A percentile compares a stretch with the other conserved stretches of the same genome.
Conservation (phyloP, 2,797 vertebrate genomes). For the Sorex maritimensis region DNA sequence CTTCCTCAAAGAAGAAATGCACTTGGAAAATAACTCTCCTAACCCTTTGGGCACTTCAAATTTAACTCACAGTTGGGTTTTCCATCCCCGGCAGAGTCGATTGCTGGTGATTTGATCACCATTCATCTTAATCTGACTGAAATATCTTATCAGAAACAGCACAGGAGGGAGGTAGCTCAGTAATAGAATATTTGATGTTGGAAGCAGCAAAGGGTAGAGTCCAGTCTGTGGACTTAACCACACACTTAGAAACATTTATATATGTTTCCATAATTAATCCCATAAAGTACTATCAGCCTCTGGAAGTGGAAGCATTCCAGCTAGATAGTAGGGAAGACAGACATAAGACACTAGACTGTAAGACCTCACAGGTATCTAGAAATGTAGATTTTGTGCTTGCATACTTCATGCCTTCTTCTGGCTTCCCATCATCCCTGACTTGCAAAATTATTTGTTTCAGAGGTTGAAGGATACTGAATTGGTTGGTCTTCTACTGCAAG, state of each 20-base stretch:
- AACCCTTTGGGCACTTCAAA: not conserved
- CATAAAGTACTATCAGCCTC: not conserved
- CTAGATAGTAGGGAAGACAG: too few species aligned
- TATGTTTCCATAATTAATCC: not conserved
- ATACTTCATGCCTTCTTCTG: accelerated
- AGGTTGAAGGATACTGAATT: accelerated
- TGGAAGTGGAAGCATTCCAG: too few species aligned
- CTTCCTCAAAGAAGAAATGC: not conserved
- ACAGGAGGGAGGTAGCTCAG: too few species aligned
- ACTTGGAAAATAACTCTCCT: not conserved
- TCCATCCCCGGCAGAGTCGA: not conserved
- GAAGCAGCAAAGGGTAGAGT: not conserved
- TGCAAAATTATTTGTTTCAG: not conserved
- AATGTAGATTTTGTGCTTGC: accelerated
- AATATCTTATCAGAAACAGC: not conserved
- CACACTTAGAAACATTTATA: not conserved
- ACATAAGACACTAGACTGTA: not conserved
- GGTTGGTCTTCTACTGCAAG: not conserved
- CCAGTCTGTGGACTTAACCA: not conserved
- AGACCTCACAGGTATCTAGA: accelerated
- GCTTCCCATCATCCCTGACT: accelerated
- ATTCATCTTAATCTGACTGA: not conserved
- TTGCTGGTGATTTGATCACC: not conserved
- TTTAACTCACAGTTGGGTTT: not conserved
- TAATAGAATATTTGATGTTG: too few species aligned